Base-by-base conservation (phyloP, 2,888 invertebrate genomes). In the Dasysyrphus albostriatus region DNA sequence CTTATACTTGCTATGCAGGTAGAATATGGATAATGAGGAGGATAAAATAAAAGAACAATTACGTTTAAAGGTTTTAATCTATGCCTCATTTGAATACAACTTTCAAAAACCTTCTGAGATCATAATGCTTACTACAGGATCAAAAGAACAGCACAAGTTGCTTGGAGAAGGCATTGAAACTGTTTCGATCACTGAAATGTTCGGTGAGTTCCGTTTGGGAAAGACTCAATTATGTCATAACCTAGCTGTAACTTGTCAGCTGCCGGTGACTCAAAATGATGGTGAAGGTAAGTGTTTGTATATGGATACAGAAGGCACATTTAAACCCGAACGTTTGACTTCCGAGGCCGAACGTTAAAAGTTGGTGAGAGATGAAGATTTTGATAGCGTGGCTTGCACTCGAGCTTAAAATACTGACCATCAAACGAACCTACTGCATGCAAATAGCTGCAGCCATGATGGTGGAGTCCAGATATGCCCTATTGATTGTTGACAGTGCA, bases 271-370 rank as follows among this genome's bases (percentile, higher is more conserved):
- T 89, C 96, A 97, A 93, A 98, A 97, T n/a, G 99, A 99, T 0
- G 99, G 98, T 0, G 99, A 99, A 94, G 99, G 99, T 3, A 99
- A 99, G 92, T 99, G 99, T 91, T 94, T 99, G 90, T 99, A 99
- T 93, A 97, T 99, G 88, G 99, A 99, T 91, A 99, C 99, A 0
- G 99, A 99, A 91, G 98, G 98, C 29, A 99, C 98, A 0, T 99
- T 99, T 91, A 94, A 99, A 7, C 99, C 99, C 0, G 99, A 99
- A 93, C 94, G 99, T 59, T 92, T 99, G 75, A 93, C 99, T 29
- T 97, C 98, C 0, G 96, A 97, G 3, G 98, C 99, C 0, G 97
- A 98, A 90, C 94, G 98, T 88, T 99, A 96, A 91, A 97, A 98
- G 80, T 95, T 99, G 93, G 95, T 95, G 32, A 96, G 97, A 0